Conservation (phyloP, 2,888 invertebrate species). For the Chelonus formosanus region DNA sequence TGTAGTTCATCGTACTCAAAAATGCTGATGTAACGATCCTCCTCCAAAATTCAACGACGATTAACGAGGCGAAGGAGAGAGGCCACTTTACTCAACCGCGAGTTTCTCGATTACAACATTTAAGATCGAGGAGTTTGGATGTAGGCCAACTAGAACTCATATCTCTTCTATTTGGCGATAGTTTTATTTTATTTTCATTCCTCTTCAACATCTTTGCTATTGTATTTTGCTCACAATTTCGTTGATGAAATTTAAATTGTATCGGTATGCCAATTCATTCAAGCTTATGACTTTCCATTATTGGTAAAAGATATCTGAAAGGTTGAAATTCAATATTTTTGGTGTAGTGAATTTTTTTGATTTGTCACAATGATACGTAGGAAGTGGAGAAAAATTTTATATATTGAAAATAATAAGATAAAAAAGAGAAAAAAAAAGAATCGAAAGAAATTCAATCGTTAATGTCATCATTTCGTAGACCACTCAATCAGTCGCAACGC, state of each 20-base stretch:
- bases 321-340: background rate
- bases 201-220: background rate
- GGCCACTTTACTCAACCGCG: constrained; percentile 25
- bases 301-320: background rate
- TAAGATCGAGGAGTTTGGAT: constrained; percentile 25
- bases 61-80: constrained; percentile 22
- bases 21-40: constrained; percentile 3
- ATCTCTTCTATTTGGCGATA: background rate
- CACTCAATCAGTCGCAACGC: constrained; percentile 13
- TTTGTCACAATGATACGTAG: background rate
- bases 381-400: background rate
- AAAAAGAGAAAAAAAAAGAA: background rate
- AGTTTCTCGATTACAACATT: constrained; percentile 29
- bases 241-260: constrained; percentile 30
- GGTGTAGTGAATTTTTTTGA: background rate
- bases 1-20: constrained; percentile 12
- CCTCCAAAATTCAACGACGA: constrained; percentile 23
- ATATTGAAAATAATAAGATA: background rate
- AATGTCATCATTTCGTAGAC: background rate
- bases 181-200: background rate
- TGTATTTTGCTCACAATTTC: constrained; percentile 13
- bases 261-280: constrained; percentile 15
- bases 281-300: constrained; percentile 4
- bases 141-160: constrained; percentile 11
- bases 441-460: no score